A percentile compares a stretch with the other conserved stretches of the same genome.
Evolutionary conservation across 2,113 vertebrate genomes (phyloP).

Genomic region (Piliocolobus tephrosceles): DNA sequence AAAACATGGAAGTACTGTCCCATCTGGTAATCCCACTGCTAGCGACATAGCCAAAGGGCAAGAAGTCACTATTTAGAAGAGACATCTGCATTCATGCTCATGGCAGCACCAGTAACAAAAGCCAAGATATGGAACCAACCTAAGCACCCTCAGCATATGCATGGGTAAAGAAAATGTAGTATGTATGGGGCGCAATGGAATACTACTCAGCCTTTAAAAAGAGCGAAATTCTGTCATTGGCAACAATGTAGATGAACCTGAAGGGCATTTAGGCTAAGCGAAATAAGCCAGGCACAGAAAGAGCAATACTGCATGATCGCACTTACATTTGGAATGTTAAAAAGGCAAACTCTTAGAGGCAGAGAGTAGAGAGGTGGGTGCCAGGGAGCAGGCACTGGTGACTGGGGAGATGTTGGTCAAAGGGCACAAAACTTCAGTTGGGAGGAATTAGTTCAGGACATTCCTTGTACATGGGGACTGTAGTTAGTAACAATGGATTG

Average conservation of each 20-base stretch:
- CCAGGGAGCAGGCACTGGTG: background rate
- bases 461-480: background rate
- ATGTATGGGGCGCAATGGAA: rapidly evolving
- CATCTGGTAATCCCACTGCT: background rate
- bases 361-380: background rate
- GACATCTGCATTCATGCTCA: background rate
- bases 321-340: background rate
- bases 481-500: background rate
- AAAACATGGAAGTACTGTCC: background rate
- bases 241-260: background rate
- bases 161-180: background rate
- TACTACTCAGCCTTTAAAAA: background rate
- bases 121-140: background rate
- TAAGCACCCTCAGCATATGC: background rate
- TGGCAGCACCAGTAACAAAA: background rate
- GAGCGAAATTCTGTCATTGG: background rate
- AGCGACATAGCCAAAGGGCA: background rate
- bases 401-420: background rate
- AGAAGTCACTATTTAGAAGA: background rate
- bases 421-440: background rate
- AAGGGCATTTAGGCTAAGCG: background rate
- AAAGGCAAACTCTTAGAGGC: background rate
- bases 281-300: background rate
- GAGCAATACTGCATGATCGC: background rate
- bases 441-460: background rate